Base-by-base conservation (phyloP, 64 coral and sea anemone species). In the Platygyra sinensis region DNA sequence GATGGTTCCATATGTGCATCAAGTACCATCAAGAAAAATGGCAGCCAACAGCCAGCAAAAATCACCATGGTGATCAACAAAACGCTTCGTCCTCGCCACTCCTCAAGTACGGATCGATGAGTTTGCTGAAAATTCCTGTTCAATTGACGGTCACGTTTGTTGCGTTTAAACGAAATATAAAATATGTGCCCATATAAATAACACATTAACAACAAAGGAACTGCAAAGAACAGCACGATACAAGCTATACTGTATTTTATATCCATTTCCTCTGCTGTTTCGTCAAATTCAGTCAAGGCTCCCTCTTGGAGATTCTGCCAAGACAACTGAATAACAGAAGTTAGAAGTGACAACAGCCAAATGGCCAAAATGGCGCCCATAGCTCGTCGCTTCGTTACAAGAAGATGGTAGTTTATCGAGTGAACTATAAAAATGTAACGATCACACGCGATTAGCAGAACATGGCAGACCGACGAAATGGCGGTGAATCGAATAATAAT, bases 341-440 rank as follows among this genome's bases (percentile, higher is more conserved):
- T 13, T 38, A 1, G 30, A 33, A 91, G n/a, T 9, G 90, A 85
- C 14, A 82, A 25, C 9, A 91, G 24, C 90, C 90, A 91, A n/a
- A 86, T 72, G 22, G 63, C 39, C 1, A 20, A 6, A 29, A 60
- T 60, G 54, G 59, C 57, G 10, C 50, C 19, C 19, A 85, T n/a
- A 10, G 80, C 90, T n/a, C 90, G 71, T 16, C 57, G 29, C 9
- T 67, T 83, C 8, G 80, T 86, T 32, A 91, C 55, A 20, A 91
- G 54, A 16, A 55, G 25, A 24, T 29, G 18, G 31, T 77, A 72
- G 19, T 28, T 31, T n/a, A 91, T 24, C 0, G 80, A 60, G 25
- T 91, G 72, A 71, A 91, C 60, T 50, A 91, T 91, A 22, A 65
- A 71, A 12, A 91, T 80, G 24, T 91, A 91, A 8, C 80, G 79